These are phyloP conservation scores for Zoroaster sp. DNA, from an alignment of 53 echinoderm and acorn worm species.

Conservation along the genomic window DNA sequence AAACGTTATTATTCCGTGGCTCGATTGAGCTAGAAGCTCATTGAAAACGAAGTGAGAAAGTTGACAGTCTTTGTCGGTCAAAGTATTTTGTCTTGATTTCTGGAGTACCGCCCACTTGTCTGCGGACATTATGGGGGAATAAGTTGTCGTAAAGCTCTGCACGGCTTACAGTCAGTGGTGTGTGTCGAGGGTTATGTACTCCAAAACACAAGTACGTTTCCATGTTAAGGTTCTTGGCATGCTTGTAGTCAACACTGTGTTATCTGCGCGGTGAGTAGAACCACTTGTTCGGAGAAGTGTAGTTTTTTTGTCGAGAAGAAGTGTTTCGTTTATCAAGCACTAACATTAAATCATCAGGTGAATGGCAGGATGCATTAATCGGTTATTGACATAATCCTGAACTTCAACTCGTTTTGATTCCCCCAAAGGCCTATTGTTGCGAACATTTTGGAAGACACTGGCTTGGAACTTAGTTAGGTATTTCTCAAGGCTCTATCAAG, in stretches of 20 bases:
- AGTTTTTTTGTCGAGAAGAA: background rate
- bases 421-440: too few relatives aligned
- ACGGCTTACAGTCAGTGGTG: background rate
- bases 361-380: too few relatives aligned
- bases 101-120: background rate
- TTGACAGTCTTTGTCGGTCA: background rate
- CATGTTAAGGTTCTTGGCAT: background rate
- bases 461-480: too few relatives aligned
- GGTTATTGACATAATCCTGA: too few relatives aligned
- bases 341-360: background rate
- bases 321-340: background rate
- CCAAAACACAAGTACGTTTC: slow-evolving; percentile 12
- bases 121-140: background rate
- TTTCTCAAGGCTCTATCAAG: too few relatives aligned
- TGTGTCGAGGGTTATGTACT: background rate
- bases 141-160: background rate
- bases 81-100: background rate
- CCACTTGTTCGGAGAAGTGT: background rate
- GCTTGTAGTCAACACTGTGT: background rate
- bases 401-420: too few relatives aligned
- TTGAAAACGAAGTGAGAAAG: background rate
- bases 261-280: background rate
- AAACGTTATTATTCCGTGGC: background rate
- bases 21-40: background rate
- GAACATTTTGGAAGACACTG: too few relatives aligned